These are phyloP conservation scores for Sebastes trivittatus DNA, from an alignment of 2,797 vertebrate species.

Conservation along the genomic window DNA sequence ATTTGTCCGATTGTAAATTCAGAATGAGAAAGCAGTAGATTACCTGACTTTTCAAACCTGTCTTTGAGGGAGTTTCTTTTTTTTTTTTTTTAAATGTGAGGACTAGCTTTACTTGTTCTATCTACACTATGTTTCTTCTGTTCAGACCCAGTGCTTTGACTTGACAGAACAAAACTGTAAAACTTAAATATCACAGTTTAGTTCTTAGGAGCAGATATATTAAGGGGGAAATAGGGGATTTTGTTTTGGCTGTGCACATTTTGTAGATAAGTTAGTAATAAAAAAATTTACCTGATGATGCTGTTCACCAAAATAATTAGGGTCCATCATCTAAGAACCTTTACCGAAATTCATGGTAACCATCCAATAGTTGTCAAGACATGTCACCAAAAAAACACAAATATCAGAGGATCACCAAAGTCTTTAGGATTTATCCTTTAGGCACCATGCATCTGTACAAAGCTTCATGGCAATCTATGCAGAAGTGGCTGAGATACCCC, in stretches of 20 bases:
- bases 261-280: neutral
- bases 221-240: neutral
- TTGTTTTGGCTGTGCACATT: neutral
- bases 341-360: too few relatives aligned
- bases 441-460: neutral
- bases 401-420: neutral
- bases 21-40: neutral
- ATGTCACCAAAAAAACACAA: accelerated
- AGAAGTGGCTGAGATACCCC: neutral
- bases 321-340: neutral
- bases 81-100: neutral
- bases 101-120: neutral
- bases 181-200: neutral
- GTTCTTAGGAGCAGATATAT: neutral
- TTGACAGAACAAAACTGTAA: neutral
- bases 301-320: neutral
- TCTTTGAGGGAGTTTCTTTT: neutral
- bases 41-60: neutral
- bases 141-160: neutral
- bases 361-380: neutral
- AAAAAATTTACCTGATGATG: neutral
- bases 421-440: neutral
- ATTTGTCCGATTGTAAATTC: neutral
- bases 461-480: neutral
- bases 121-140: neutral